Conservation (phyloP, 2,113 vertebrate species). For the Neolamprologus tretocephalus region DNA sequence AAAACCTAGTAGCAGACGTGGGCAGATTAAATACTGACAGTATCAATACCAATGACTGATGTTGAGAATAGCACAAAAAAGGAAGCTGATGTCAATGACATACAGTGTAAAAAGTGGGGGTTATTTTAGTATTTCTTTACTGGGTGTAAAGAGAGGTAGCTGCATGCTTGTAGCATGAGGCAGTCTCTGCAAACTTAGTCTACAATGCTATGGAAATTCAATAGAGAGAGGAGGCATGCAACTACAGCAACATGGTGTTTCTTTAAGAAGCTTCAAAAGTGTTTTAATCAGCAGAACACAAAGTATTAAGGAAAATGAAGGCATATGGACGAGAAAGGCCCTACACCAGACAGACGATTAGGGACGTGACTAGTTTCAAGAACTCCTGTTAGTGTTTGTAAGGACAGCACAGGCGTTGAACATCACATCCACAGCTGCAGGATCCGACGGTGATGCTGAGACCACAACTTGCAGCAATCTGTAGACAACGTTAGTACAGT, state of each 20-base stretch:
- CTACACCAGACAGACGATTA: fast-evolving
- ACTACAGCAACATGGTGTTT: not conserved
- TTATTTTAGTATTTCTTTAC: not conserved
- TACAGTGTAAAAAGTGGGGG: not conserved
- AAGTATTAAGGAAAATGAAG: not conserved
- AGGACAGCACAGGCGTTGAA: not conserved
- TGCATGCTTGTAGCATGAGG: not conserved
- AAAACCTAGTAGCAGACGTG: not conserved
- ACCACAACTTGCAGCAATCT: not conserved
- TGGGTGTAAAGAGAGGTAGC: not conserved
- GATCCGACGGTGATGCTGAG: not conserved
- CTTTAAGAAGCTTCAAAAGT: not conserved
- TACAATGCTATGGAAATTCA: not conserved
- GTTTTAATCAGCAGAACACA: not conserved
- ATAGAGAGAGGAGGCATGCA: not conserved
- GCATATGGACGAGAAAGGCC: fast-evolving
- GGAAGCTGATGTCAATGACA: not conserved
- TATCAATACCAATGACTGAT: not conserved
- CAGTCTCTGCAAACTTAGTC: not conserved
- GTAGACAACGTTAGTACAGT: not conserved
- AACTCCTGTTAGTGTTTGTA: not conserved
- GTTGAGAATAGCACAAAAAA: not conserved
- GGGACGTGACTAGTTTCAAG: not conserved
- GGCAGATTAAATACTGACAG: not conserved
- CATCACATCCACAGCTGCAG: not conserved